Evolutionary conservation across 2,113 vertebrate genomes (phyloP), one percentile per base, ranked within the genome.

Genomic region (Orientallactaga bullata): DNA sequence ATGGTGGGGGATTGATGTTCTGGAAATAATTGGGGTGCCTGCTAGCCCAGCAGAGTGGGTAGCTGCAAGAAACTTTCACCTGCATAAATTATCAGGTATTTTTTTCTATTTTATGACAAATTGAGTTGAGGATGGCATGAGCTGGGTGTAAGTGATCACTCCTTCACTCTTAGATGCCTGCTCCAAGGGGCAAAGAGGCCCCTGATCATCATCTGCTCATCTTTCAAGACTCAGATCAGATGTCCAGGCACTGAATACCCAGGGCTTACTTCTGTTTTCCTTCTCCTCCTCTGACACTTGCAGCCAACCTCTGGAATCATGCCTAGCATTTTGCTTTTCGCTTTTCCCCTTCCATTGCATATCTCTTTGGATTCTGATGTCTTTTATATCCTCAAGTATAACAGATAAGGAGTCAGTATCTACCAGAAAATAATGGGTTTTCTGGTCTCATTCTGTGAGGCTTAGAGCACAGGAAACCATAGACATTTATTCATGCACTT

Each of bases 381-480:
- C 12, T 73, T 66, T 91, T 77, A 72, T 71, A 77, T 89, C 42
- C 24, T n/a, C 80, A 63, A 13, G 3, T 90, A 58, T 95, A 37
- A 21, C 80, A 69, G 7, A 7, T 12, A 65, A 72, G 42, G 66
- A 77, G 26, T 91, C 26, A 77, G 0, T 78, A 51, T 68, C 94
- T 85, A 81, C 51, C 55, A 61, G 51, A 87, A 89, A 77, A 47
- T 84, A 87, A 32, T 72, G 42, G 61, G 23, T 89, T 92, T 94
- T 93, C 51, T 93, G 18, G 79, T 71, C 51, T 79, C 23, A 35
- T 66, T 91, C 42, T 68, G 21, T 84, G 89, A 78, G n/a, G 30
- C 28, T 89, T 78, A 69, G 35, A 35, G 35, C 73, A 28, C 35
- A 71, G 51, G 65, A 95, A 90, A 74, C 28, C 24, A 58, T 58